These are phyloP conservation scores for Cerastoderma edule DNA, from an alignment of 2,888 invertebrate species.

Conservation along the genomic window DNA sequence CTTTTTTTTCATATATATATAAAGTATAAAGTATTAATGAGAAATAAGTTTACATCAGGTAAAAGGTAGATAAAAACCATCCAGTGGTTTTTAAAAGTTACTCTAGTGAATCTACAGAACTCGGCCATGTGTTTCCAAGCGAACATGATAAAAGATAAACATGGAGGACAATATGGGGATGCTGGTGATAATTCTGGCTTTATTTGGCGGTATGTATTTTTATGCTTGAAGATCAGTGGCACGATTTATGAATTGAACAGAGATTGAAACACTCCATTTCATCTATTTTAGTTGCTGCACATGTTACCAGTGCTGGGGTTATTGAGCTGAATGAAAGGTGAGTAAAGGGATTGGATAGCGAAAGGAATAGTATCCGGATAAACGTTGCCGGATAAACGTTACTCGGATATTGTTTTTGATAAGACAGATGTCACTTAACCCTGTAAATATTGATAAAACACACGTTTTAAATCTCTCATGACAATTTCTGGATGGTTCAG, in stretches of 20 bases:
- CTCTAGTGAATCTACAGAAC: background rate
- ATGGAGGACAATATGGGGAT: slow-evolving; percentile 34
- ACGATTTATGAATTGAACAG: background rate
- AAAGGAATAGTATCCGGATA: slow-evolving; percentile 25
- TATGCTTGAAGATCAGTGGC: background rate
- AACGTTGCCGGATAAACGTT: background rate
- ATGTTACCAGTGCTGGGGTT: slow-evolving; percentile 86
- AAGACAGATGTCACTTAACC: background rate
- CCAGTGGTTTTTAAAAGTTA: background rate
- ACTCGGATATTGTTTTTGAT: background rate
- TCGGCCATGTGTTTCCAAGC: no score
- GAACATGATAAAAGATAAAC: no score
- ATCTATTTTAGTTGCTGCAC: slow-evolving; percentile 50
- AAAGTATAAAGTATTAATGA: background rate
- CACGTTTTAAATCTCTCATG: background rate
- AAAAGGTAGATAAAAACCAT: background rate
- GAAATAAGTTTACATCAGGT: background rate
- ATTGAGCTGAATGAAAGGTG: slow-evolving; percentile 90
- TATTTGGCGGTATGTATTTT: slow-evolving; percentile 15
- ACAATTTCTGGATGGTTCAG: no score
- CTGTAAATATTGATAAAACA: background rate
- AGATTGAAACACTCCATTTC: background rate
- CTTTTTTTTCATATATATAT: background rate
- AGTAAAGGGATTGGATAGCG: background rate
- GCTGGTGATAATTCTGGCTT: slow-evolving; percentile 17